Percentiles rank a stretch among this genome's conserved stretches.
Evolutionary conservation across 1,140 invertebrate species (phyloP).

Genomic region (Anoplophora glabripennis): DNA sequence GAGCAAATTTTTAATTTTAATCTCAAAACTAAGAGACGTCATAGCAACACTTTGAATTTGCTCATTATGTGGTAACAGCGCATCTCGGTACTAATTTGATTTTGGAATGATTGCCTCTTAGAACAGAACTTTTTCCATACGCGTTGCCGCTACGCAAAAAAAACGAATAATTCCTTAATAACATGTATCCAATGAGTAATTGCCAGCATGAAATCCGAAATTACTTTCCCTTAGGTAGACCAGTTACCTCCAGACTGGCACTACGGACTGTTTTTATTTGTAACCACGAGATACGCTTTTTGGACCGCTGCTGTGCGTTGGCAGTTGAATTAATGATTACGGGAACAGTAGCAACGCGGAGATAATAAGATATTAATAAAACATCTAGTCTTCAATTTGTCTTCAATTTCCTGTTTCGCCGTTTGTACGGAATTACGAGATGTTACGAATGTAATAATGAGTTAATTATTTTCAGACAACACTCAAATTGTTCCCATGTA

Average conservation of each 20-base stretch:
- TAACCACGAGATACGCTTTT: background rate
- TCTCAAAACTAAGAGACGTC: too few species aligned
- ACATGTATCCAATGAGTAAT: conserved; percentile 46
- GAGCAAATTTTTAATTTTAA: too few species aligned
- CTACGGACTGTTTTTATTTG: conserved; percentile 14
- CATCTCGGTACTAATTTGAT: too few species aligned
- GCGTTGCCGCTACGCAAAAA: background rate
- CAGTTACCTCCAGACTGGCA: conserved; percentile 11
- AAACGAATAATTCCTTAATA: conserved; percentile 26
- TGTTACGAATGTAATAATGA: background rate
- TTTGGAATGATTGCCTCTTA: background rate
- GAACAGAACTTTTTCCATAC: background rate
- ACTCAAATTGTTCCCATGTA: too few species aligned
- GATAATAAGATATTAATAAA: background rate
- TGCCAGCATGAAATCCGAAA: conserved; percentile 44
- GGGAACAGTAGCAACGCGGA: background rate
- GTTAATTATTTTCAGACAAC: too few species aligned
- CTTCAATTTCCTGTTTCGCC: background rate
- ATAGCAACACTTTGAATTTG: too few species aligned
- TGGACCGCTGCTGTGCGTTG: background rate
- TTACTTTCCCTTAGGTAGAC: conserved; percentile 28
- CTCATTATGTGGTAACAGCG: too few species aligned
- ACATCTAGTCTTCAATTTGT: conserved; percentile 1
- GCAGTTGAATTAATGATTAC: conserved; percentile 3
- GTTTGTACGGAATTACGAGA: background rate